Conservation (phyloP, 2,797 vertebrate species). For the Sciurus vulgaris region DNA sequence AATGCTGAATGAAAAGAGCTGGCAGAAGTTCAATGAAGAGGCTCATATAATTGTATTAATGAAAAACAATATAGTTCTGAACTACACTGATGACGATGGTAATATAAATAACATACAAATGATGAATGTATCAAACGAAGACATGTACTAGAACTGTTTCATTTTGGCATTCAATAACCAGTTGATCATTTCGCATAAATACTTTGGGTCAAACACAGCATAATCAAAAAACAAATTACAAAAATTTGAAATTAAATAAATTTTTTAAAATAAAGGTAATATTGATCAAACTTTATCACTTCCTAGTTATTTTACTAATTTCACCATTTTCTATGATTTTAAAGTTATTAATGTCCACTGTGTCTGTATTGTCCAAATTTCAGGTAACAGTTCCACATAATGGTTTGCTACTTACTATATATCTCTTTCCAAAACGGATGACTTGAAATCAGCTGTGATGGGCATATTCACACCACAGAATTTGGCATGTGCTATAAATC, state of each 20-base stretch:
- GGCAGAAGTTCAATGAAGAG: conserved; percentile 12
- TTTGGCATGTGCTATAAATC: not conserved
- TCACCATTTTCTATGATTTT: not conserved
- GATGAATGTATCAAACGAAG: not conserved
- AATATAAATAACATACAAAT: not conserved
- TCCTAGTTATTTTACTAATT: not conserved
- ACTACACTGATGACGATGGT: not conserved
- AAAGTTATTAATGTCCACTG: not conserved
- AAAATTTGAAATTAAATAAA: not conserved
- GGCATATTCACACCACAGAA: not conserved
- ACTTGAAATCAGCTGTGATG: not conserved
- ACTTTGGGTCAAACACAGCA: not conserved
- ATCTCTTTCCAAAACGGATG: not conserved
- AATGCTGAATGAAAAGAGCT: not conserved
- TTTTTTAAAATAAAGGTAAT: not conserved
- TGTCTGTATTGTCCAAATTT: not conserved
- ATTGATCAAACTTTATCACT: not conserved
- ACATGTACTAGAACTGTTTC: not conserved
- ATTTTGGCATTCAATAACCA: not conserved
- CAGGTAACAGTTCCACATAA: not conserved
- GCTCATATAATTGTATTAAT: not conserved
- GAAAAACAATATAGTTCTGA: not conserved
- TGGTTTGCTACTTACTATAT: not conserved
- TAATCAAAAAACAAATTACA: not conserved
- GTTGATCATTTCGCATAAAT: not conserved